Conservation (phyloP, 2,797 vertebrate genomes). For the Mormyrus hasselquistii region DNA sequence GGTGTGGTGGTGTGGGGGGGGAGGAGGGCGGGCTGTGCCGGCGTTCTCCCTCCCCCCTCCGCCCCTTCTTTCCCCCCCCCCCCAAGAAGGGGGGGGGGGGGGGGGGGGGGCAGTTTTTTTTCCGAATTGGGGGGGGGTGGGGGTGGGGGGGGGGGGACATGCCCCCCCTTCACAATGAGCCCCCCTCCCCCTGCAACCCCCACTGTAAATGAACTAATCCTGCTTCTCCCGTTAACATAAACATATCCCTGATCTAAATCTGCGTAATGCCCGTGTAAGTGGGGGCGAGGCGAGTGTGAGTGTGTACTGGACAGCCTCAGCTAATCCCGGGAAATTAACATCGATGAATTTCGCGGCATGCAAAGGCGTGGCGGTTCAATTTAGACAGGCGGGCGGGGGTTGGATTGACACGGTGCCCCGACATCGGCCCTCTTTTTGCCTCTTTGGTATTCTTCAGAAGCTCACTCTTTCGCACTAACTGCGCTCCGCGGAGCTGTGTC, state of each 20-base stretch:
- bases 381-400: neutral
- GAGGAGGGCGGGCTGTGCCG: too few species aligned
- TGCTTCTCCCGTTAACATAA: constrained; percentile 49
- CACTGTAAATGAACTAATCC: constrained; percentile 45
- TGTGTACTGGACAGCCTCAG: neutral
- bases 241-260: constrained; percentile 49
- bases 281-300: constrained; percentile 32
- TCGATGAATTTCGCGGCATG: constrained; percentile 10
- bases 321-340: constrained; percentile 27
- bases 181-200: constrained; percentile 8
- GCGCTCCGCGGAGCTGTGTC: too few species aligned
- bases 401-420: neutral
- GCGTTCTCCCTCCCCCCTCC: too few species aligned
- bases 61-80: too few species aligned
- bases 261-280: constrained; percentile 44
- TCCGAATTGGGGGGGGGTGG: too few species aligned
- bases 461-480: neutral
- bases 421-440: neutral
- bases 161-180: neutral
- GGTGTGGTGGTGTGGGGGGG: too few species aligned
- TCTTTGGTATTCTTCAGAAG: neutral
- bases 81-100: too few species aligned
- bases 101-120: too few species aligned
- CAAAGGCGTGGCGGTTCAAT: constrained; percentile 2
- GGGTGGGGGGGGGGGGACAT: neutral